Base-by-base conservation (phyloP, 2,888 invertebrate species). In the Xanthorhoe spadicearia region DNA sequence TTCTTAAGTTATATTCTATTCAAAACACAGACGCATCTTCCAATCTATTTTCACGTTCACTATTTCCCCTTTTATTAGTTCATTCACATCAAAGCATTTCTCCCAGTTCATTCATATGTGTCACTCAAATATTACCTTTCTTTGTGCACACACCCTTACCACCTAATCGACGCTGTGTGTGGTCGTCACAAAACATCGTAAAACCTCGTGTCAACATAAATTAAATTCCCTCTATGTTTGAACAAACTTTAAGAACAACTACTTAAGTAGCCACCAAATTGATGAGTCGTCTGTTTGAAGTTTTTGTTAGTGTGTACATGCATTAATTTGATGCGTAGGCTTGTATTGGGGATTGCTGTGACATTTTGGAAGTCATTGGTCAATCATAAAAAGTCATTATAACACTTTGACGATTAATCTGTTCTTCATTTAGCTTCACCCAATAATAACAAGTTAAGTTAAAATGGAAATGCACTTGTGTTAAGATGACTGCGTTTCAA, bases 191-290 rank as follows among this genome's bases (percentile, higher is more conserved):
- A 81, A 80, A 78, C 80, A 71, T 71, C 65, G 74, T 76, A 80
- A 80, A 76, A 73, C 71, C 79, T 56, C 74, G 79, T 84, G 85
- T 86, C 83, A 85, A 88, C 86, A 85, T 81, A 83, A 84, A 87
- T 88, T 86, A 85, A 82, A 84, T 84, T 83, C 80, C 81, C 63
- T 43, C 18, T 67, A 72, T 83, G 80, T 85, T 85, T 83, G 79
- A 75, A 75, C 76, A 79, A 80, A 75, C 76, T 75, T 80, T 83
- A 81, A 79, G 81, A 75, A 74, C 73, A 71, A 82, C 86, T 85
- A 82, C 86, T 86, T 83, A 86, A 82, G 85, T 84, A 87, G 86
- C 85, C 75, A 61, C 54, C 28, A 60, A 75, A 75, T 79, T 82
- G 77, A 77, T 79, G 77, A 80, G 77, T 75, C 79, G 72, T 72